Base-by-base conservation (phyloP, 2,888 invertebrate species). In the Caenorhabditis parvicauda region DNA sequence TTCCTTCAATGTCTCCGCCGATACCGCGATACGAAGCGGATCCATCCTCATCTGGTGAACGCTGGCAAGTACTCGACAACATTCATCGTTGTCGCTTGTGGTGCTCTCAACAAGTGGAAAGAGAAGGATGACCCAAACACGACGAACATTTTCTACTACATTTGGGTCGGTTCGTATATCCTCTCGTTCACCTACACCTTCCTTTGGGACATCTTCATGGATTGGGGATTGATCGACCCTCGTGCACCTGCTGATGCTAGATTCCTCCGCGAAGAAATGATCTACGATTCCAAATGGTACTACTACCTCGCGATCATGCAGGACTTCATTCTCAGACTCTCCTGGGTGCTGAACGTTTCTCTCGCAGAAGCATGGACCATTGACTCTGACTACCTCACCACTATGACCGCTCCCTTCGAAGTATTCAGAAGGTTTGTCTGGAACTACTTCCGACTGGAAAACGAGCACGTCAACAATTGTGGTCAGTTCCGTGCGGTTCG, bases 371-470 rank as follows among this genome's bases (percentile, higher is more conserved):
- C 75, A 9, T 76, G 77, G 77, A 78, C 76, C 41, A 57, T 79
- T n/a, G 74, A 80, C 37, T 68, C 70, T 2, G 80, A 80, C 51
- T 67, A 79, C 24, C 58, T 81, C 42, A 72, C 71, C 12, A 76
- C 75, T 12, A 67, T 81, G 3, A 79, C 80, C 47, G 75, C 78
- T 1, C 77, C 78, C 14, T 61, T 81, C 29, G 81, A 81, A 64
- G 70, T 78, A 2, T 75, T 81, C 63, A 61, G 86, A 80, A 87
- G 96, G 53, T 98, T 96, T 84, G 88, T 98, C 44, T 98, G 98
- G 98, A 98, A 98, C 84, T 98, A 92, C 84, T 95, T 98, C 86
- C 95, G 98, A 0, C 83, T 98, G 78, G 98, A 98, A 85, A 98
- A 98, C 85, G 98, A 98, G 82, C 98, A 98, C 83, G 85, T 98